phyloP scores from a whole-genome alignment of 1,140 invertebrate species.

The Camponotus pennsylvanicus region DNA sequence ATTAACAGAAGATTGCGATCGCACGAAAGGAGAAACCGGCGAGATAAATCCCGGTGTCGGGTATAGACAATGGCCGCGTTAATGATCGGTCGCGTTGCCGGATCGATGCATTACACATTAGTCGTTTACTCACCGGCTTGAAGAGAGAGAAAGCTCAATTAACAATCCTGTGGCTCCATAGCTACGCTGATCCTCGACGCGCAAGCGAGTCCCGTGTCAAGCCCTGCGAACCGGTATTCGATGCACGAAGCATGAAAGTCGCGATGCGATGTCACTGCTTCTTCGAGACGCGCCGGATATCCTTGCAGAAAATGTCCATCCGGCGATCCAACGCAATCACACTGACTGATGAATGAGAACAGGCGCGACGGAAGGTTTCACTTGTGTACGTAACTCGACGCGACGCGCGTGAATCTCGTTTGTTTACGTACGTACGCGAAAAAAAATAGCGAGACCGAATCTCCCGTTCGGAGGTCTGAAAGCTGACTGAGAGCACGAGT shows the following conservation, averaged over 20 bases:
- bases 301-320: not conserved
- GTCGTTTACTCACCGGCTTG: slow-evolving; percentile 31
- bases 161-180: slow-evolving; percentile 43
- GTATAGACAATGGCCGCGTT: not conserved
- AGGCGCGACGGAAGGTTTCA: not conserved
- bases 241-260: slow-evolving; percentile 2
- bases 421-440: slow-evolving; percentile 12
- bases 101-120: not conserved
- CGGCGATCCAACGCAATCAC: not conserved
- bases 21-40: not conserved
- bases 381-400: not conserved
- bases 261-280: not conserved
- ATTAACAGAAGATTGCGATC: not conserved
- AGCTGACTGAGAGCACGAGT: slow-evolving; percentile 32
- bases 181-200: not conserved
- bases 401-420: not conserved
- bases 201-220: not conserved
- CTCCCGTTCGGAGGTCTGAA: slow-evolving; percentile 16
- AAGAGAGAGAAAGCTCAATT: slow-evolving; percentile 15
- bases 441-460: not conserved
- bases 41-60: too few species aligned
- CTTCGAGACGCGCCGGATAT: not conserved
- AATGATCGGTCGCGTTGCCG: not conserved
- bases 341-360: not conserved
- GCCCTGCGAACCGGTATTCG: not conserved